These are phyloP conservation scores for Perognathus longimembris DNA, from an alignment of 2,113 vertebrate species.

Conservation along the genomic window DNA sequence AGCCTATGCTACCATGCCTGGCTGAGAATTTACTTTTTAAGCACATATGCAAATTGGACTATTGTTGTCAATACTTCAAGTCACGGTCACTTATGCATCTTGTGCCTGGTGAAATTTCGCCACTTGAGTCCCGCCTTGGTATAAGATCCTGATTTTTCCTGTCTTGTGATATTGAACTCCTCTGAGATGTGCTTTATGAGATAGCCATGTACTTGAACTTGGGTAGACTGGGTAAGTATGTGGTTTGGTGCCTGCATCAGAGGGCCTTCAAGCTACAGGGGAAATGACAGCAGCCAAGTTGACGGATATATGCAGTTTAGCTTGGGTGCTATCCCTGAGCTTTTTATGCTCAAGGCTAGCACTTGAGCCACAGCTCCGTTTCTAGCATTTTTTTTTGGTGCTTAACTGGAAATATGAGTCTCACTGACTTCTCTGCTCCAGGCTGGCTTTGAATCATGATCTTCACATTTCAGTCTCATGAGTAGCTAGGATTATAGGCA, in stretches of 20 bases:
- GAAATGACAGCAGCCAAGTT: neutral
- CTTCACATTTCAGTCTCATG: too few species aligned
- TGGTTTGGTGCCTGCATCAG: neutral
- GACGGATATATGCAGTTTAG: neutral
- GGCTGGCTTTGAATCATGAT: too few species aligned
- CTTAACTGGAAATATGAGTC: too few species aligned
- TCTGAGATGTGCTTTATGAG: neutral
- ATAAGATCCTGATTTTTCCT: neutral
- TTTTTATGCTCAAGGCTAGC: too few species aligned
- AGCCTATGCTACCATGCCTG: too few species aligned
- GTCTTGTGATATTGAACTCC: neutral
- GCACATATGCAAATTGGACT: neutral
- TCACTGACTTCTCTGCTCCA: too few species aligned
- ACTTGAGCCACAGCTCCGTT: too few species aligned
- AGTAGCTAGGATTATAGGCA: too few species aligned
- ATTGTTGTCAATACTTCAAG: neutral
- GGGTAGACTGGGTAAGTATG: neutral
- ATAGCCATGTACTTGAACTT: neutral
- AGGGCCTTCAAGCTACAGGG: neutral
- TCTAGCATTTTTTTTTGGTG: too few species aligned
- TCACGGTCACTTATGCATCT: neutral
- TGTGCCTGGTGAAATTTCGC: neutral
- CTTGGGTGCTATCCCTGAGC: too few species aligned
- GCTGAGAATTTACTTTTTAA: neutral
- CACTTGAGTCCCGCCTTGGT: neutral